Percentiles rank a stretch among this genome's conserved stretches.
Evolutionary conservation across 2,797 vertebrate genomes (phyloP).

Genomic region (Okamejei kenojei): DNA sequence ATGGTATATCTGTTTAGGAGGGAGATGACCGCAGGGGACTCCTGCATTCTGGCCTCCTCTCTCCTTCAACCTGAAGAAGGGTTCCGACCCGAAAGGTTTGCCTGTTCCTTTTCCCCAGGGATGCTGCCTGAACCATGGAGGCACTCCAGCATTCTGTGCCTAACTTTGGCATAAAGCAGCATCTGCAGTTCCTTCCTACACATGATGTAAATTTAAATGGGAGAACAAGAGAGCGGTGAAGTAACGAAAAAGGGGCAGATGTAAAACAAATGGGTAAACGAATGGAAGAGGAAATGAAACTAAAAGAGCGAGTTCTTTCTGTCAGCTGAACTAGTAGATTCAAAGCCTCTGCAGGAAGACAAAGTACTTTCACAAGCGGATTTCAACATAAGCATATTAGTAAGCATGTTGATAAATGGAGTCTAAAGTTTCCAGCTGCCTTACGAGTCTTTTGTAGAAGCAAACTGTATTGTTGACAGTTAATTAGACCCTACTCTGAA

Average conservation of each 20-base stretch:
- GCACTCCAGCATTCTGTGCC: too few species aligned
- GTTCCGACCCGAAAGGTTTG: too few species aligned
- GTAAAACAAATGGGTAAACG: not conserved
- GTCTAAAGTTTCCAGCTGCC: not conserved
- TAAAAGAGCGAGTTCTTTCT: not conserved
- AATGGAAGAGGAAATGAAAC: not conserved
- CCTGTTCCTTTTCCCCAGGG: too few species aligned
- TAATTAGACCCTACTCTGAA: not conserved
- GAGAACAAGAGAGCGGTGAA: not conserved
- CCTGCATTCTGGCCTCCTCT: too few species aligned
- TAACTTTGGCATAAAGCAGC: too few species aligned
- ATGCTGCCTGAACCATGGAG: too few species aligned
- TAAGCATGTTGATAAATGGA: conserved; percentile 19
- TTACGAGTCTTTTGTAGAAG: conserved; percentile 10
- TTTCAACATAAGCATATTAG: not conserved
- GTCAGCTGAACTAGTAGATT: not conserved
- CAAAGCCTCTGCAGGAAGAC: not conserved
- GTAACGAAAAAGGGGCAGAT: not conserved
- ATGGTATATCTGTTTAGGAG: too few species aligned
- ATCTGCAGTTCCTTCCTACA: too few species aligned
- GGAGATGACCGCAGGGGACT: too few species aligned
- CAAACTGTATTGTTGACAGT: conserved; percentile 23
- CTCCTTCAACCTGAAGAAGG: too few species aligned
- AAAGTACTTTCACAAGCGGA: not conserved
- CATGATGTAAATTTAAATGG: not conserved